A percentile compares a stretch with the other conserved stretches of the same genome.
Evolutionary conservation across 2,888 invertebrate species (phyloP).

Genomic region (Tipula unca): DNA sequence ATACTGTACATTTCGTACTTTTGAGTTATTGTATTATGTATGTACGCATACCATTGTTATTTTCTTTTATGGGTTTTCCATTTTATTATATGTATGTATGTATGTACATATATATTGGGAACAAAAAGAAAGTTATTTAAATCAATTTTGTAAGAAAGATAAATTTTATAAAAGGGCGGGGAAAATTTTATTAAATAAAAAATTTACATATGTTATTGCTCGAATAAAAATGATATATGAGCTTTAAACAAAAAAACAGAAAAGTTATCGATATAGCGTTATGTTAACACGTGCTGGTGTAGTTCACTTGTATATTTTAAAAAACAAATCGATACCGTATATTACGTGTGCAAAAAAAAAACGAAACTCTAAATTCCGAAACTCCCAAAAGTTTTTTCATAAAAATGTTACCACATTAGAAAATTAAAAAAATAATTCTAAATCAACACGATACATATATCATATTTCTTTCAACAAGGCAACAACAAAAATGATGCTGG

Average conservation of each 20-base stretch:
- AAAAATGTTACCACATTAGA: background rate
- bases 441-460: constrained; percentile 1
- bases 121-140: background rate
- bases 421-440: background rate
- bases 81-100: background rate
- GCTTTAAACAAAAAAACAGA: background rate
- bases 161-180: background rate
- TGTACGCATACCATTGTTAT: background rate
- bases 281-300: background rate
- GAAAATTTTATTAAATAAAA: background rate
- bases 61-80: background rate
- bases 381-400: background rate
- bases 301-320: background rate
- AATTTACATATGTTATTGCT: background rate
- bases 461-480: background rate
- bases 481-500: background rate
- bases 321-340: background rate
- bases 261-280: background rate
- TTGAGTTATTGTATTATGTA: background rate
- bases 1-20: background rate
- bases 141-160: background rate
- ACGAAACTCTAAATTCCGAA: background rate
- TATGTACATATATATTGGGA: background rate
- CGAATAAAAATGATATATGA: background rate
- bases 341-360: background rate